phyloP scores from a whole-genome alignment of 2,888 invertebrate species.

The Dioctria linearis region DNA sequence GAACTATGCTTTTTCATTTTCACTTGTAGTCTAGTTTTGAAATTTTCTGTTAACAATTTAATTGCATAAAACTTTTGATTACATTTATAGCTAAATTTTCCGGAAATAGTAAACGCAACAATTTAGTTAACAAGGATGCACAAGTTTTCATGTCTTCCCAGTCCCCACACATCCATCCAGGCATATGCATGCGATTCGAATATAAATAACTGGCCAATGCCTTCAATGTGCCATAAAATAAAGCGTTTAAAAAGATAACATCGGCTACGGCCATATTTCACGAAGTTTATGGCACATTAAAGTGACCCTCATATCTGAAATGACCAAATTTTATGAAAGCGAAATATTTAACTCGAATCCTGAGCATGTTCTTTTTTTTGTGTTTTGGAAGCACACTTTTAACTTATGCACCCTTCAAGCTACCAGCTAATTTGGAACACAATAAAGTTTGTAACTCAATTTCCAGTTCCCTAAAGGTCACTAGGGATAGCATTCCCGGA shows the following conservation, averaged over 20 bases:
- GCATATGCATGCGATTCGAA: too few relatives aligned
- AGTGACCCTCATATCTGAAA: constrained; percentile 35
- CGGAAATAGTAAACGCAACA: too few relatives aligned
- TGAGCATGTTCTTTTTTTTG: too few relatives aligned
- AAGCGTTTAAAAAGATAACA: constrained; percentile 35
- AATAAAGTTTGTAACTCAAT: constrained; percentile 45
- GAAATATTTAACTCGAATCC: not conserved
- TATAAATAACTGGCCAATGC: not conserved
- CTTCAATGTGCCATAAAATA: constrained; percentile 10
- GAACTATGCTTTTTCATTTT: too few relatives aligned
- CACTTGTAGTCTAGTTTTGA: too few relatives aligned
- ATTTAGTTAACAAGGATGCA: too few relatives aligned
- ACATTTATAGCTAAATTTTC: too few relatives aligned
- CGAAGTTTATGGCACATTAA: constrained; percentile 37
- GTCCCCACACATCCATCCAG: too few relatives aligned
- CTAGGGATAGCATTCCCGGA: not conserved
- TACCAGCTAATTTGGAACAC: constrained; percentile 27
- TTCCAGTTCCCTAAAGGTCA: not conserved
- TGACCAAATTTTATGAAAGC: constrained; percentile 2
- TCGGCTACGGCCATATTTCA: constrained; percentile 16
- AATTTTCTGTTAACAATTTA: too few relatives aligned
- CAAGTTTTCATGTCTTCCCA: too few relatives aligned
- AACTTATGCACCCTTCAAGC: constrained; percentile 29
- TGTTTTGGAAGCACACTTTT: too few relatives aligned
- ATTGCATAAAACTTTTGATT: too few relatives aligned